These are phyloP conservation scores for Caiman crocodilus DNA, from an alignment of 2,797 vertebrate species.

Conservation along the genomic window DNA sequence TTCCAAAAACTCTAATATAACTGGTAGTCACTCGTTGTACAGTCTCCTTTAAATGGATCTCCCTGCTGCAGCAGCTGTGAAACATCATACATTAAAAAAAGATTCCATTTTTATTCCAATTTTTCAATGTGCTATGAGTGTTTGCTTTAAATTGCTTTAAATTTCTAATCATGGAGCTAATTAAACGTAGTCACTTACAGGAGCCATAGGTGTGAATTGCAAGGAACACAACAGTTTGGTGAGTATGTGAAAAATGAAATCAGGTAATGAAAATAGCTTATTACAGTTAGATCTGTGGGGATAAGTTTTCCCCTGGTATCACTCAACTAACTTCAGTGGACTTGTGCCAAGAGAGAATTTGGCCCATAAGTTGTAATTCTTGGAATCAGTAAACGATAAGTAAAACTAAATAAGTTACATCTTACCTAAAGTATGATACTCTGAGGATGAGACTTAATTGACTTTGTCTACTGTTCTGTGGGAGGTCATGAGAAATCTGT, in stretches of 20 bases:
- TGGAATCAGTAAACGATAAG: background rate
- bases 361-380: background rate
- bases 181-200: conserved; percentile 37
- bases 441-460: background rate
- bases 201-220: conserved; percentile 18
- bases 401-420: accelerated
- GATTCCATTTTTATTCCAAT: background rate
- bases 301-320: background rate
- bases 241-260: conserved; percentile 12
- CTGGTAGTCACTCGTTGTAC: background rate
- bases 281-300: background rate
- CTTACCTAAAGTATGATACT: accelerated
- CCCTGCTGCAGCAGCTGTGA: background rate
- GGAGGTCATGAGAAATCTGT: background rate
- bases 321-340: no score
- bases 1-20: conserved; percentile 1
- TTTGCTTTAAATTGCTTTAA: conserved; percentile 40
- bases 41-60: conserved; percentile 24
- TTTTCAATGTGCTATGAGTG: conserved; percentile 1
- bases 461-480: accelerated
- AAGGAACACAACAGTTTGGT: background rate
- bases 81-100: background rate
- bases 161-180: conserved; percentile 59
- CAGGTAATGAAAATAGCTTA: background rate
- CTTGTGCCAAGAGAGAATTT: accelerated